Evolutionary conservation across 1,140 invertebrate genomes (phyloP).

Genomic region (Riptortus pedestris): DNA sequence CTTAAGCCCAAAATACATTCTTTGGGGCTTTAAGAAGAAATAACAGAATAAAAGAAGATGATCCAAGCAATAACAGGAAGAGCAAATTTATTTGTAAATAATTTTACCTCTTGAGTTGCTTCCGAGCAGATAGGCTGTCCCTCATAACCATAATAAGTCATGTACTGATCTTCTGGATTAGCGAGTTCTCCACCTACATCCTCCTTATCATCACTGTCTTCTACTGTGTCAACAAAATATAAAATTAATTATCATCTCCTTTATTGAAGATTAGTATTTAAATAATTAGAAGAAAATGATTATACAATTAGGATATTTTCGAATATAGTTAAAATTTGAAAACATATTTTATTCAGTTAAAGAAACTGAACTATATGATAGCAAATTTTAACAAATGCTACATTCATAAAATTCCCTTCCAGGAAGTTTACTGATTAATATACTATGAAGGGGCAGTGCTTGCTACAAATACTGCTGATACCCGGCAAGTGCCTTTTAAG

Average conservation of each 20-base stretch:
- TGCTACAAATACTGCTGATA: too few species aligned
- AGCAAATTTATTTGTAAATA: neutral
- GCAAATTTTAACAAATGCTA: too few species aligned
- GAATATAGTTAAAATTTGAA: neutral
- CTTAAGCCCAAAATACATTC: too few species aligned
- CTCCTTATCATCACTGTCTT: constrained; percentile 9
- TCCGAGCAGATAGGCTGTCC: constrained; percentile 21
- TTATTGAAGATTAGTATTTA: too few species aligned
- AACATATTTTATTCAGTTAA: neutral
- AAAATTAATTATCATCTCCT: neutral
- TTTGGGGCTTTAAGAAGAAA: too few species aligned
- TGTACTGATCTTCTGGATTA: constrained; percentile 13
- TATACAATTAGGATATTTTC: neutral
- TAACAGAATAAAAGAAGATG: too few species aligned
- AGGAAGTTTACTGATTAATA: too few species aligned
- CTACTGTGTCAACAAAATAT: neutral
- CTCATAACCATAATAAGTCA: constrained; percentile 22
- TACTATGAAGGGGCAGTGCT: too few species aligned
- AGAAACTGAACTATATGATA: too few species aligned
- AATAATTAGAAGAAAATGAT: neutral
- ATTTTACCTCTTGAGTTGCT: constrained; percentile 18
- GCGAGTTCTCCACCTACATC: constrained; percentile 5
- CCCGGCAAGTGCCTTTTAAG: too few species aligned
- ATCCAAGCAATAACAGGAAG: too few species aligned
- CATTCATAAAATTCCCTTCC: too few species aligned